Evolutionary conservation across 2,888 invertebrate genomes (phyloP).

Genomic region (Ypsolopha sequella): DNA sequence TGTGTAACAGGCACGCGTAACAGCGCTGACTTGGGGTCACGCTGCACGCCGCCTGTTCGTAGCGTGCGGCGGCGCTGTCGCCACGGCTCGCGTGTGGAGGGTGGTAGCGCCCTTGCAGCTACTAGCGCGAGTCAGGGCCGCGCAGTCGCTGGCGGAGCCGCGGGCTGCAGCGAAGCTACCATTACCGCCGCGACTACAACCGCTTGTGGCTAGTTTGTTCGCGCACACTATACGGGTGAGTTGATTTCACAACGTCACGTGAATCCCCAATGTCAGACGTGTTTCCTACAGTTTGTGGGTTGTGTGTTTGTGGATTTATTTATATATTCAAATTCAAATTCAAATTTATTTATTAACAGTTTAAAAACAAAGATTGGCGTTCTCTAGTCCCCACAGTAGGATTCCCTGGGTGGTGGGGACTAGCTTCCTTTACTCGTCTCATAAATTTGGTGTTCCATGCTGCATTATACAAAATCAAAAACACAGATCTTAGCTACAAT

Average conservation of each 20-base stretch:
- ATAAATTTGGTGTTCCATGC: no score
- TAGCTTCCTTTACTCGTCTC: no score
- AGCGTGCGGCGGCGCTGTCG: constrained; percentile 90
- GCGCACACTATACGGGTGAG: constrained; percentile 93
- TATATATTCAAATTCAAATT: no score
- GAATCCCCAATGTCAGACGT: no score
- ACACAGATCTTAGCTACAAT: no score
- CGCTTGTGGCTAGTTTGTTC: constrained; percentile 88
- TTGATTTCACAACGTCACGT: constrained; percentile 6
- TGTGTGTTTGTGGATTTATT: no score
- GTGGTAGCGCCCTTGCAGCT: constrained; percentile 92
- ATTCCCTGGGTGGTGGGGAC: no score
- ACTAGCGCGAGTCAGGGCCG: constrained; percentile 86
- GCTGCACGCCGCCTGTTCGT: constrained; percentile 96
- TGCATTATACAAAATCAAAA: no score
- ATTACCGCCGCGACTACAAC: constrained; percentile 88
- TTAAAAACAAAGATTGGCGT: no score
- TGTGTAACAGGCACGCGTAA: constrained; percentile 78
- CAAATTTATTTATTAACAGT: no score
- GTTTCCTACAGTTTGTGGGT: no score
- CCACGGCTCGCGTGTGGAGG: constrained; percentile 94
- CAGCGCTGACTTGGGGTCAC: constrained; percentile 98
- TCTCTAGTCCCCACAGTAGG: no score
- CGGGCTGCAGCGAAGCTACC: constrained; percentile 83
- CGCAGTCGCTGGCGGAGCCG: constrained; percentile 81